phyloP scores from a whole-genome alignment of 1,140 invertebrate species.

The Ectropis grisescens region DNA sequence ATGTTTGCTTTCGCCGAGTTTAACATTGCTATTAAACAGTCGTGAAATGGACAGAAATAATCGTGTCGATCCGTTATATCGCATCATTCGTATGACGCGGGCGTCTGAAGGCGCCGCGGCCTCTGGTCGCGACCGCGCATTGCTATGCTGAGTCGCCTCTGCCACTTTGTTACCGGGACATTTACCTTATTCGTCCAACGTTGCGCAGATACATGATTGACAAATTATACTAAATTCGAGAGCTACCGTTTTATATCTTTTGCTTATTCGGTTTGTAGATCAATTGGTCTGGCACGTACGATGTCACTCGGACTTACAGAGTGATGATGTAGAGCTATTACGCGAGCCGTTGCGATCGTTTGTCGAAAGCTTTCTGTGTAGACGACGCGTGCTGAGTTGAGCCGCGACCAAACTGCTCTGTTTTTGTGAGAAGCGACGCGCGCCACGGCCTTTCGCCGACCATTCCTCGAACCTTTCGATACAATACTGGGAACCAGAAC shows the following conservation, averaged over 20 bases:
- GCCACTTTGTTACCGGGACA: slow-evolving; percentile 39
- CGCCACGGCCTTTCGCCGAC: slow-evolving; percentile 30
- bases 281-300: too few relatives aligned
- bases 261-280: too few relatives aligned
- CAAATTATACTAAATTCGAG: too few relatives aligned
- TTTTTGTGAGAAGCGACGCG: slow-evolving; percentile 58
- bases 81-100: slow-evolving; percentile 55
- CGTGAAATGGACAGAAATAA: slow-evolving; percentile 68
- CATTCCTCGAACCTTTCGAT: slow-evolving; percentile 36
- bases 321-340: too few relatives aligned
- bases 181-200: slow-evolving; percentile 47
- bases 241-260: too few relatives aligned
- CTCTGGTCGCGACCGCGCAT: slow-evolving; percentile 29
- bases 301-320: too few relatives aligned
- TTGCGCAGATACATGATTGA: slow-evolving; percentile 10
- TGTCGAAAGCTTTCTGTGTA: too few relatives aligned
- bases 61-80: slow-evolving; percentile 62
- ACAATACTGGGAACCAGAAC: slow-evolving; percentile 50
- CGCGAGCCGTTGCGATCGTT: too few relatives aligned
- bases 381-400: slow-evolving; percentile 5
- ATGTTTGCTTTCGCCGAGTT: slow-evolving; percentile 62
- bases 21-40: slow-evolving; percentile 69
- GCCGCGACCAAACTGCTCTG: slow-evolving; percentile 28
- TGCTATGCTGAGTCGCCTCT: slow-evolving; percentile 40
- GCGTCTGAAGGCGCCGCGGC: slow-evolving; percentile 36